These are phyloP conservation scores for Tetranychus truncatus DNA, from an alignment of 2,888 invertebrate genomes.

Conservation along the genomic window DNA sequence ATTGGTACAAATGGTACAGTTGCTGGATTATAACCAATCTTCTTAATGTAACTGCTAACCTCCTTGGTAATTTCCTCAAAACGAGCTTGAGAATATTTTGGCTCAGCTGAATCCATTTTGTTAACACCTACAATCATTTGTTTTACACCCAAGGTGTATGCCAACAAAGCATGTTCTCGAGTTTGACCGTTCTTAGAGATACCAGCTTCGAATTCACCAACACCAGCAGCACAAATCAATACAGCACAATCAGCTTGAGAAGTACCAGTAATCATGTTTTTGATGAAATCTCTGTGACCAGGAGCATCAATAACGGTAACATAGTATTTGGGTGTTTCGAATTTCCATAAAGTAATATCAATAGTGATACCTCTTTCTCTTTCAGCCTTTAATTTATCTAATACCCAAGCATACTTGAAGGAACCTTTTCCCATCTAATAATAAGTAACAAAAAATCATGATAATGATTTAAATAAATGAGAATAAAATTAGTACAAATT, in stretches of 20 bases:
- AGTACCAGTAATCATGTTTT: slow-evolving; percentile 99
- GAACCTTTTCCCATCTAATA: slow-evolving; percentile 90
- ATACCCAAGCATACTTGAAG: slow-evolving; percentile 99
- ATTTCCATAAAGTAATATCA: slow-evolving; percentile 96
- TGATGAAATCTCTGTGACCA: slow-evolving; percentile 99
- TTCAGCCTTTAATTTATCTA: slow-evolving; percentile 99
- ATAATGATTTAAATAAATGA: not conserved
- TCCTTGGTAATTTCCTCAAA: slow-evolving; percentile 99
- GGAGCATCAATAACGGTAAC: slow-evolving; percentile 99
- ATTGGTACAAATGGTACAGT: slow-evolving; percentile 96
- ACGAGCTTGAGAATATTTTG: slow-evolving; percentile 76
- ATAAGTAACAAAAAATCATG: not conserved
- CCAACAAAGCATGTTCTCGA: slow-evolving; percentile 91
- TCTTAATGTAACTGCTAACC: slow-evolving; percentile 94
- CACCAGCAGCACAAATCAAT: slow-evolving; percentile 93
- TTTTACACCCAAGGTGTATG: slow-evolving; percentile 94
- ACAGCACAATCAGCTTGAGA: slow-evolving; percentile 88
- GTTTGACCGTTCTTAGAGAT: slow-evolving; percentile 99
- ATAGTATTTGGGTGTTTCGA: slow-evolving; percentile 84
- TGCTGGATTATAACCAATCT: slow-evolving; percentile 96
- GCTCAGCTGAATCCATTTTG: slow-evolving; percentile 99
- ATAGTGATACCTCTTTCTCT: slow-evolving; percentile 99
- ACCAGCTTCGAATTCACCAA: slow-evolving; percentile 97
- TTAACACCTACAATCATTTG: slow-evolving; percentile 98
- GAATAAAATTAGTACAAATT: not conserved